Conservation (phyloP, 2,113 vertebrate genomes). For the Corythaeola cristata region DNA sequence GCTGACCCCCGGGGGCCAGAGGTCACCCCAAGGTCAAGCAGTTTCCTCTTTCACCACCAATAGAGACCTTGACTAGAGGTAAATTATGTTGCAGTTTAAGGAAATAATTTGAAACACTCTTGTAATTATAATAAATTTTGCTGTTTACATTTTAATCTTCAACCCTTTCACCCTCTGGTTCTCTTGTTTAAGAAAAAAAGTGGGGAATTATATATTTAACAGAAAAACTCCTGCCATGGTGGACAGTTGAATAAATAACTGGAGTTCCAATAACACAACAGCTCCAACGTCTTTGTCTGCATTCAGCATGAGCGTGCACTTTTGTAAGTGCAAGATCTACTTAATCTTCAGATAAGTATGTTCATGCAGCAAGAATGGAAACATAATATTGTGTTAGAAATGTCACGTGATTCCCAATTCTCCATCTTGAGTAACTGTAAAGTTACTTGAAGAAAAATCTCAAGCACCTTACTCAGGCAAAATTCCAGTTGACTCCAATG, state of each 20-base stretch:
- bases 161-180: conserved; percentile 71
- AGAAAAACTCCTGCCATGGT: conserved; percentile 45
- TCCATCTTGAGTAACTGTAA: conserved; percentile 30
- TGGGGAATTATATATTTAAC: conserved; percentile 52
- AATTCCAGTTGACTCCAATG: conserved; percentile 35
- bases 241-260: conserved; percentile 58
- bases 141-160: conserved; percentile 83
- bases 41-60: conserved; percentile 84
- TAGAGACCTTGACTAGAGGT: conserved; percentile 76
- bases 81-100: conserved; percentile 79
- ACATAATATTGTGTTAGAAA: conserved; percentile 47
- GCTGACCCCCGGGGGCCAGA: conserved; percentile 83
- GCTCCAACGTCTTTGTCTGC: conserved; percentile 35
- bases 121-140: conserved; percentile 84
- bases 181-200: conserved; percentile 49
- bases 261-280: conserved; percentile 28
- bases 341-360: conserved; percentile 33
- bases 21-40: conserved; percentile 78
- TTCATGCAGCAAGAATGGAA: conserved; percentile 34
- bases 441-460: conserved; percentile 49
- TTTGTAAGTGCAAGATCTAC: conserved; percentile 23
- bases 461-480: conserved; percentile 5
- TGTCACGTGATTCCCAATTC: neutral
- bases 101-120: conserved; percentile 82
- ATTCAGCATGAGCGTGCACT: conserved; percentile 13